Percentiles rank a stretch among this genome's conserved stretches.
These are phyloP conservation scores for Apis laboriosa DNA, from an alignment of 1,140 invertebrate species.

Conservation along the genomic window DNA sequence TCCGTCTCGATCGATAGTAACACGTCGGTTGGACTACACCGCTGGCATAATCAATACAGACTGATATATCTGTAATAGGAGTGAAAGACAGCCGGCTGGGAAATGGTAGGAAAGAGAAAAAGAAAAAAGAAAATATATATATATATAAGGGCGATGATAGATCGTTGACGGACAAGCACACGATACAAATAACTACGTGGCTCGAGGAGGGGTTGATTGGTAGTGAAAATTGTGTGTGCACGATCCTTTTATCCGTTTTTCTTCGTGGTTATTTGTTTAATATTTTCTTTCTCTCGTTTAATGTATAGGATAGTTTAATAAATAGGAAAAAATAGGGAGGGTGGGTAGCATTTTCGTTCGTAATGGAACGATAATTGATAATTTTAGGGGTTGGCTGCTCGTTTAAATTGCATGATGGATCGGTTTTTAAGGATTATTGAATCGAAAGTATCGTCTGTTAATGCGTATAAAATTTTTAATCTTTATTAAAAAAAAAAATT, in stretches of 20 bases:
- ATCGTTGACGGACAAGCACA: constrained; percentile 45
- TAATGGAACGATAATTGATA: too few relatives aligned
- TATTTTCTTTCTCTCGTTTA: not conserved
- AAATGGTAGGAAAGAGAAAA: constrained; percentile 1
- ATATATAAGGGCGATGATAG: constrained; percentile 33
- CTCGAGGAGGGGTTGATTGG: not conserved
- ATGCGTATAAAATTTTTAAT: too few relatives aligned
- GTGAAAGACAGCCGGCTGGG: constrained; percentile 44
- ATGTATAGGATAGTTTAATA: not conserved
- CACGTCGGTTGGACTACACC: constrained; percentile 55
- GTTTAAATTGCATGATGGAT: too few relatives aligned
- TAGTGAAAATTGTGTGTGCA: constrained; percentile 26
- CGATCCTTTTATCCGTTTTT: not conserved
- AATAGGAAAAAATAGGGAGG: too few relatives aligned
- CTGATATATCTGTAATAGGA: constrained; percentile 62
- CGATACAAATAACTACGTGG: constrained; percentile 23
- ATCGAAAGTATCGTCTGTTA: too few relatives aligned
- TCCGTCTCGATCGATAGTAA: constrained; percentile 61
- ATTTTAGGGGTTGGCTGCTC: too few relatives aligned
- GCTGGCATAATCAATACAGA: constrained; percentile 62
- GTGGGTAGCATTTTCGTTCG: too few relatives aligned
- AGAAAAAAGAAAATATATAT: not conserved
- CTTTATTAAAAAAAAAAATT: too few relatives aligned
- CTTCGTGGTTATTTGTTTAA: not conserved
- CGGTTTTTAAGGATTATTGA: too few relatives aligned